Percentiles rank a stretch among this genome's conserved stretches.
These are phyloP conservation scores for Habroteleia sp. DNA, from an alignment of 2,888 invertebrate genomes.

Conservation along the genomic window DNA sequence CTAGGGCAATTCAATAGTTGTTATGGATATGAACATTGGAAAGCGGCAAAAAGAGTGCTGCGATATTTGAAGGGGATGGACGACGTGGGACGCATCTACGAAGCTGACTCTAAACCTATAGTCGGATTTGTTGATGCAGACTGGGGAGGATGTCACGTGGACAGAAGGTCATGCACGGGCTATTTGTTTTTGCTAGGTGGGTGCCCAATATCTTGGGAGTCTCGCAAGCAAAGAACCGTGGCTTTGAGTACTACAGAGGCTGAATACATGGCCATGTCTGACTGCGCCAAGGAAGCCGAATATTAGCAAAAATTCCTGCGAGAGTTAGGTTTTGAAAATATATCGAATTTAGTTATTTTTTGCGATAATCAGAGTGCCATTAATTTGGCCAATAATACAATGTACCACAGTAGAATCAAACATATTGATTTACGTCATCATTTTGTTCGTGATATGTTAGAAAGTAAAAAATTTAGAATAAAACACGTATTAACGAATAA, in stretches of 20 bases:
- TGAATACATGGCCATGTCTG: constrained; percentile 30
- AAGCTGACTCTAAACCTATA: neutral
- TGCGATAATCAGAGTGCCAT: constrained; percentile 33
- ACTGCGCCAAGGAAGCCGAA: constrained; percentile 19
- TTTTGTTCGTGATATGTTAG: constrained; percentile 16
- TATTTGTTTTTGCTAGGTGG: constrained; percentile 13
- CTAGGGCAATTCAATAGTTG: constrained; percentile 25
- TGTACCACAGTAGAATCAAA: constrained; percentile 21
- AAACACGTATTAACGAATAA: constrained; percentile 22
- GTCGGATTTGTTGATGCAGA: neutral
- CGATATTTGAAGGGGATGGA: neutral
- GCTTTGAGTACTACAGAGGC: constrained; percentile 32
- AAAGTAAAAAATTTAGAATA: neutral
- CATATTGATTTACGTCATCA: constrained; percentile 30
- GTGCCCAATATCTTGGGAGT: constrained; percentile 40
- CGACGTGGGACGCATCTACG: neutral
- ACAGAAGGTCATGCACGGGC: constrained; percentile 2
- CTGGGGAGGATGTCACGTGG: neutral
- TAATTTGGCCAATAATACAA: constrained; percentile 9
- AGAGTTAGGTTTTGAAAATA: constrained; percentile 12
- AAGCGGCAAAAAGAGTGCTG: neutral
- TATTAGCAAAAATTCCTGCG: constrained; percentile 6
- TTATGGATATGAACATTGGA: constrained; percentile 6
- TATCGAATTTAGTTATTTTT: constrained; percentile 9
- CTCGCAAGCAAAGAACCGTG: constrained; percentile 40